phyloP scores from a whole-genome alignment of 2,797 vertebrate species.

The Peromyscus attwateri region DNA sequence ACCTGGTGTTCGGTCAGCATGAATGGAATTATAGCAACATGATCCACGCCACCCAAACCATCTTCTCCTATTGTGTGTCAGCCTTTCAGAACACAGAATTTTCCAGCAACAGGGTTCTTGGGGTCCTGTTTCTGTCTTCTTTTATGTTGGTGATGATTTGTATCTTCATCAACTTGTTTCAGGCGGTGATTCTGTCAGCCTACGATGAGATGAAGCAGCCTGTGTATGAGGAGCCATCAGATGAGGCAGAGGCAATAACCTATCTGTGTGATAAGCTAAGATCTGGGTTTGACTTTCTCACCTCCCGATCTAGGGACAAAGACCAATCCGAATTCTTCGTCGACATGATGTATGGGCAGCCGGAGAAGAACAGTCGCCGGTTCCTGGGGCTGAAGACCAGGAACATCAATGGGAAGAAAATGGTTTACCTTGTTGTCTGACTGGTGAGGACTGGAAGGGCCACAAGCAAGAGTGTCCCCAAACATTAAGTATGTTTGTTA shows the following conservation, averaged over 20 bases:
- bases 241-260: constrained; percentile 79
- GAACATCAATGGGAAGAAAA: constrained; percentile 80
- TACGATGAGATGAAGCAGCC: constrained; percentile 81
- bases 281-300: constrained; percentile 12
- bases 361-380: constrained; percentile 28
- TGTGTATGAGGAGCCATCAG: constrained; percentile 81
- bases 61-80: constrained; percentile 83
- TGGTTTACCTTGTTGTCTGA: constrained; percentile 83
- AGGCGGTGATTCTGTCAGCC: constrained; percentile 83
- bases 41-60: constrained; percentile 80
- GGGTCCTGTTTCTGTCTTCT: constrained; percentile 81
- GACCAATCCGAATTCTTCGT: constrained; percentile 36
- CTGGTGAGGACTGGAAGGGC: neutral
- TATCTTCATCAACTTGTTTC: constrained; percentile 84
- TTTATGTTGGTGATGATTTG: constrained; percentile 86
- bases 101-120: constrained; percentile 71
- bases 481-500: too few species aligned
- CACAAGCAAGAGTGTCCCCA: neutral
- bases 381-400: constrained; percentile 84
- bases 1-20: constrained; percentile 86
- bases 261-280: constrained; percentile 75
- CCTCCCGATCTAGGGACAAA: neutral
- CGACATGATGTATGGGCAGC: constrained; percentile 76
- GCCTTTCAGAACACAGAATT: constrained; percentile 81
- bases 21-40: constrained; percentile 84